Evolutionary conservation across 2,888 invertebrate species (phyloP), one percentile per base, ranked within the genome.

Genomic region (Synanthedon formicaeformis): DNA sequence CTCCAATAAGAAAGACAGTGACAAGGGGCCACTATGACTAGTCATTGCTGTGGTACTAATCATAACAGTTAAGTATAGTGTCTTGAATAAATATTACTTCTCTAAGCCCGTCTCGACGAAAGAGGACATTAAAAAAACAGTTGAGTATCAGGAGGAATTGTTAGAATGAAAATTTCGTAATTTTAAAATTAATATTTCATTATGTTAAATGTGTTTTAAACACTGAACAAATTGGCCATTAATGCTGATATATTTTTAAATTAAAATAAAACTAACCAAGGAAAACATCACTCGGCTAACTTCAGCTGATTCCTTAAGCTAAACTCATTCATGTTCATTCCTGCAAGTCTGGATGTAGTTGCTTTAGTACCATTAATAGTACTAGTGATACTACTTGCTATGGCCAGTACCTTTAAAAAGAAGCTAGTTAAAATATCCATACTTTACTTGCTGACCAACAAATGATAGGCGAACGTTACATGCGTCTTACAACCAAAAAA

Each of bases 21-120:
- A 73, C 14, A 77, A 70, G 57, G 78, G 78, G 4, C 80, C 85
- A 1, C 74, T 85, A 65, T 87, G 86, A 87, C 86, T 87, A 85
- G 82, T 57, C 52, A 61, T 61, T 1, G 58, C 66, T 51, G 14
- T 87, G 53, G 16, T 72, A n/a, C 41, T 58, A 11, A 61, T 83
- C 56, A 56, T 87, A 49, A 51, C 71, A 49, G 58, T 65, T 16
- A 87, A 87, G 59, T 86, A 86, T 70, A 49, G 71, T 23, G 50
- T 81, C 54, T 64, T 71, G 18, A 72, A 60, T 53, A 75, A 73
- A 63, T 81, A 73, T 61, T 74, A 71, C 60, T 63, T 66, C 56
- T 56, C 61, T 48, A 65, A 63, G 54, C 45, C 57, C 23, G 16
- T 49, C 6, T 10, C 49, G 12, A 23, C 23, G 4, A 49, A 49